phyloP scores from a whole-genome alignment of 2,797 vertebrate genomes.

The Schizopygopsis pylzovi region DNA sequence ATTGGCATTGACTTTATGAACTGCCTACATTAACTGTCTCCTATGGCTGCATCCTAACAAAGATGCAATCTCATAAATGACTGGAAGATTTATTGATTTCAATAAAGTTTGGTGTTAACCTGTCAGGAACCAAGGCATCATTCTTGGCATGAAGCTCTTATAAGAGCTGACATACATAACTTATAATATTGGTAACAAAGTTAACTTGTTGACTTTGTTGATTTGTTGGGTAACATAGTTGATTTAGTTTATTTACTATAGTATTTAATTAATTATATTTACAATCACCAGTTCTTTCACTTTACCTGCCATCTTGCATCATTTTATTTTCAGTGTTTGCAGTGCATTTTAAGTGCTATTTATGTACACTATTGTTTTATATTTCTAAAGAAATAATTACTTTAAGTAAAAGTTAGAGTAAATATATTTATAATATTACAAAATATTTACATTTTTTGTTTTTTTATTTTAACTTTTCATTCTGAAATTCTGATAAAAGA shows the following conservation, averaged over 20 bases:
- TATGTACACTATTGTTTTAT: neutral
- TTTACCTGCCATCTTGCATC: neutral
- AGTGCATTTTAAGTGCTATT: neutral
- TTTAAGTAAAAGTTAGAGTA: neutral
- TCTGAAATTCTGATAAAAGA: neutral
- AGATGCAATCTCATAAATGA: neutral
- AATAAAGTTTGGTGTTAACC: neutral
- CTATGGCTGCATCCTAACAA: neutral
- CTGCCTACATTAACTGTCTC: neutral
- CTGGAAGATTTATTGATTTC: neutral
- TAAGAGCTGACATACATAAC: no score
- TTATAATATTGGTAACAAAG: neutral
- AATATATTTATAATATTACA: neutral
- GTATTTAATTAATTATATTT: neutral
- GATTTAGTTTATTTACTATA: no score
- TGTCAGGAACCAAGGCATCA: neutral
- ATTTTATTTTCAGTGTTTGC: neutral
- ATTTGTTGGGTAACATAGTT: no score
- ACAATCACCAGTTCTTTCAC: neutral
- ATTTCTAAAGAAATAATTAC: neutral
- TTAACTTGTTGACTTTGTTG: no score
- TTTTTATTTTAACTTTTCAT: no score
- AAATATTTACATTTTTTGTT: no score
- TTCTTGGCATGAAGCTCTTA: neutral
- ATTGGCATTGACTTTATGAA: neutral